Percentiles rank a stretch among this genome's conserved stretches.
Conservation (phyloP, 2,113 vertebrate genomes). For the Cavia aperea region DNA sequence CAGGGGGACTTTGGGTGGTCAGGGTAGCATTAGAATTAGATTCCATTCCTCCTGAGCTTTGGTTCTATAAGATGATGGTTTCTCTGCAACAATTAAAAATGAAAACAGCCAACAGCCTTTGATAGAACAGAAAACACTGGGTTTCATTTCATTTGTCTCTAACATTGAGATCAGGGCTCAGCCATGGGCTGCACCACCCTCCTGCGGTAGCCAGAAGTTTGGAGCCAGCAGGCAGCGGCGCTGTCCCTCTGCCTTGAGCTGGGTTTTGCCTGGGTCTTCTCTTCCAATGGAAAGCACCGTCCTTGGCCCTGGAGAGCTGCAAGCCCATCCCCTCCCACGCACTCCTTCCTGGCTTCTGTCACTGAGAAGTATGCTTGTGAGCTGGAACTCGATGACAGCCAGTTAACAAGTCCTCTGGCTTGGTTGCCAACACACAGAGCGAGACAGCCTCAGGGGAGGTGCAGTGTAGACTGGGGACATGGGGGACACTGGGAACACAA, state of each 20-base stretch:
- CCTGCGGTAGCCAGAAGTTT: background rate
- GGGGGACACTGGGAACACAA: background rate
- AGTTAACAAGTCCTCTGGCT: constrained; percentile 4
- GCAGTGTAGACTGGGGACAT: background rate
- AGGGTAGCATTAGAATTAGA: background rate
- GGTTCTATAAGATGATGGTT: background rate
- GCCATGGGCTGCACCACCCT: background rate
- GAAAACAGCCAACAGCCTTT: background rate
- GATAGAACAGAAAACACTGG: background rate
- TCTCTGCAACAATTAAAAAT: background rate
- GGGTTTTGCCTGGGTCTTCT: background rate
- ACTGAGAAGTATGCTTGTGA: constrained; percentile 9
- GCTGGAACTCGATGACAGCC: constrained; percentile 33
- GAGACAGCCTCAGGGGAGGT: background rate
- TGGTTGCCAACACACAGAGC: background rate
- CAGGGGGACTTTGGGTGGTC: no score
- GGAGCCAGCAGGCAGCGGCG: background rate
- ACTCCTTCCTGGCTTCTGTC: background rate
- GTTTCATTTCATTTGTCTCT: background rate
- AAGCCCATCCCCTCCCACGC: background rate
- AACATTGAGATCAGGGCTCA: background rate
- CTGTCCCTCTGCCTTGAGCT: background rate
- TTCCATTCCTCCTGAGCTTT: background rate
- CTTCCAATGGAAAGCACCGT: background rate
- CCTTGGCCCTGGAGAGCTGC: background rate